phyloP scores from a whole-genome alignment of 2,888 invertebrate genomes.

The Drosophila atripex region DNA sequence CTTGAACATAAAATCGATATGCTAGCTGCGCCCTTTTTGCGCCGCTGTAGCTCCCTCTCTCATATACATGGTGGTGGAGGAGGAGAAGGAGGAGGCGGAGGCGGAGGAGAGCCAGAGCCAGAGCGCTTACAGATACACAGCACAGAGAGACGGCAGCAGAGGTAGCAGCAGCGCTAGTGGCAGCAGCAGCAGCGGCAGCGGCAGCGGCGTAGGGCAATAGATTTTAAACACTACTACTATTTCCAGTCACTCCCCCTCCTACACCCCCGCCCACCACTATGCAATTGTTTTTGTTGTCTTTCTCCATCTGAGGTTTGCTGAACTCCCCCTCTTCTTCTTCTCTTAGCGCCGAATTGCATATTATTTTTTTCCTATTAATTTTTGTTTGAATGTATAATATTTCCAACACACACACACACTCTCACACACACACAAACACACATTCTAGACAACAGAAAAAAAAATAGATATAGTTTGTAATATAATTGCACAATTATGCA shows the following conservation, averaged over 20 bases:
- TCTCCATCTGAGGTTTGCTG: slow-evolving; percentile 62
- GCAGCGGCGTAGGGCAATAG: slow-evolving; percentile 47
- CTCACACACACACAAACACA: slow-evolving; percentile 27
- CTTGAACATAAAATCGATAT: slow-evolving; percentile 57
- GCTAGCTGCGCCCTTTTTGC: slow-evolving; percentile 75
- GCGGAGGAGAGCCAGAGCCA: too few species aligned
- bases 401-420: slow-evolving; percentile 45
- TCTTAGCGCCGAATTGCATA: slow-evolving; percentile 50
- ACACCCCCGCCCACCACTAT: not conserved
- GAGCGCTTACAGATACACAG: slow-evolving; percentile 70
- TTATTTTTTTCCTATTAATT: slow-evolving; percentile 55
- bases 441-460: slow-evolving; percentile 42
- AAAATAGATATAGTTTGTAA: slow-evolving; percentile 33
- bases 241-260: slow-evolving; percentile 18
- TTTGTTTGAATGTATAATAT: slow-evolving; percentile 33
- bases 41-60: slow-evolving; percentile 22
- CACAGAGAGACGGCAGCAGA: slow-evolving; percentile 30
- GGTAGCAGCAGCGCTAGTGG: slow-evolving; percentile 19
- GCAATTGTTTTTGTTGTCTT: too few species aligned
- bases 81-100: slow-evolving; percentile 16
- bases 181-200: slow-evolving; percentile 1
- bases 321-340: slow-evolving; percentile 46
- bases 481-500: slow-evolving; percentile 78
- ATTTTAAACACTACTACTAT: slow-evolving; percentile 51
- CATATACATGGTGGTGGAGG: not conserved